phyloP scores from a whole-genome alignment of 2,113 vertebrate genomes.

The Strix uralensis region DNA sequence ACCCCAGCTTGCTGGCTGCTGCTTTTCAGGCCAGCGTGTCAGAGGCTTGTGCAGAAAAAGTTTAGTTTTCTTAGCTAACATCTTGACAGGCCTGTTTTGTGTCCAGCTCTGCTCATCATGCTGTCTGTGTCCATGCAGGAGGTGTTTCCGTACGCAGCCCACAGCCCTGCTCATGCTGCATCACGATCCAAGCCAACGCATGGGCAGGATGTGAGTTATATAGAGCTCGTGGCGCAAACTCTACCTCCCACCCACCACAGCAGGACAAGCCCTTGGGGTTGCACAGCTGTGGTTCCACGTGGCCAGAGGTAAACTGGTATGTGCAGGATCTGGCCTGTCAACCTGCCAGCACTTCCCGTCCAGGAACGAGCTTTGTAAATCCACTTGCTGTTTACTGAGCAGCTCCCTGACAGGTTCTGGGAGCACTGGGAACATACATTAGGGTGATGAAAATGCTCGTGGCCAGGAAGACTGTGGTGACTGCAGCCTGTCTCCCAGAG shows the following conservation, averaged over 20 bases:
- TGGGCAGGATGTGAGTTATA: background rate
- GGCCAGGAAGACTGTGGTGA: background rate
- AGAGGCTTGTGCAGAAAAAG: background rate
- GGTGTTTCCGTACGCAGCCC: background rate
- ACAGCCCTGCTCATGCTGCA: background rate
- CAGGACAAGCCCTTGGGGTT: background rate
- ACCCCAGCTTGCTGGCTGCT: background rate
- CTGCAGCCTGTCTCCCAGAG: background rate
- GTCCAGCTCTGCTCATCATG: background rate
- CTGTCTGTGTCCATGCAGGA: background rate
- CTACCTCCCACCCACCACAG: background rate
- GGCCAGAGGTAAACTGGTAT: background rate
- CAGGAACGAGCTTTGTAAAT: background rate
- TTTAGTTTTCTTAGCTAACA: background rate
- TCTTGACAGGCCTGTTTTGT: background rate
- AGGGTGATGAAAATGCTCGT: background rate
- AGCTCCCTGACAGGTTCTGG: background rate
- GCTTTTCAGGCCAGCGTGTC: background rate
- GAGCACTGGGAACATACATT: background rate
- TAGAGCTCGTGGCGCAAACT: rapidly evolving
- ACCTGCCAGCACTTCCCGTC: background rate
- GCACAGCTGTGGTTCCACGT: background rate
- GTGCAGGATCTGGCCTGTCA: background rate
- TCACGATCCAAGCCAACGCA: background rate
- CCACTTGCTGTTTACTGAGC: background rate